Evolutionary conservation across 2,888 invertebrate species (phyloP), one percentile per base, ranked within the genome.

Genomic region (Lapara coniferarum): DNA sequence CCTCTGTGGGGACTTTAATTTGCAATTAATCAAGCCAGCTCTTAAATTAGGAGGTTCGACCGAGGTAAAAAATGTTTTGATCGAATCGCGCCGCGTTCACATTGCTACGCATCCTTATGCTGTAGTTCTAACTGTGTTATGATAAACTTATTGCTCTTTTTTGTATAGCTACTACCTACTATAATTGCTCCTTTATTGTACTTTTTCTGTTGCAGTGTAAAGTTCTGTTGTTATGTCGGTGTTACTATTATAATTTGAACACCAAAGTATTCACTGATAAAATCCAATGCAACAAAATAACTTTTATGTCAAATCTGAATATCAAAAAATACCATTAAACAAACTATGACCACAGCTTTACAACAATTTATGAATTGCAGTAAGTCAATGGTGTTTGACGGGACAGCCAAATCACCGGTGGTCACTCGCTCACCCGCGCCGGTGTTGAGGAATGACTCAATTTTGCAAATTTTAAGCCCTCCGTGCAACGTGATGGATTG

Each of bases 21-120:
- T 91, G 91, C 92, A 92, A 92, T 92, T 92, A 92, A 92, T 93
- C 92, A 92, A 88, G 81, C 72, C 72, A 75, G 78, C 82, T 83
- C 83, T 84, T 89, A 91, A 90, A 92, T 92, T 92, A 91, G 92
- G 88, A 86, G 85, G 81, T 85, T 84, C 83, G 85, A 83, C 81
- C 81, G 83, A 84, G 87, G 85, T 85, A 84, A 84, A 87, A 88
- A 88, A 88, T 84, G 81, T 85, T 81, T 85, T 79, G 79, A 73
- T 71, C 72, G 30, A 52, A 63, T 57, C 44, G 52, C 0, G 59
- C 59, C 10, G 52, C 59, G 59, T 52, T 63, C 68, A 59, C 52
- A 68, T 16, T 49, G 63, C 13, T 13, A 12, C 44, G 16, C 49
- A 63, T 63, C 14, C 30, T 68, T 19, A n/a, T 58, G 25, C 44